phyloP scores from a whole-genome alignment of 1,140 invertebrate genomes.

The Atopsyche davidsoni region DNA sequence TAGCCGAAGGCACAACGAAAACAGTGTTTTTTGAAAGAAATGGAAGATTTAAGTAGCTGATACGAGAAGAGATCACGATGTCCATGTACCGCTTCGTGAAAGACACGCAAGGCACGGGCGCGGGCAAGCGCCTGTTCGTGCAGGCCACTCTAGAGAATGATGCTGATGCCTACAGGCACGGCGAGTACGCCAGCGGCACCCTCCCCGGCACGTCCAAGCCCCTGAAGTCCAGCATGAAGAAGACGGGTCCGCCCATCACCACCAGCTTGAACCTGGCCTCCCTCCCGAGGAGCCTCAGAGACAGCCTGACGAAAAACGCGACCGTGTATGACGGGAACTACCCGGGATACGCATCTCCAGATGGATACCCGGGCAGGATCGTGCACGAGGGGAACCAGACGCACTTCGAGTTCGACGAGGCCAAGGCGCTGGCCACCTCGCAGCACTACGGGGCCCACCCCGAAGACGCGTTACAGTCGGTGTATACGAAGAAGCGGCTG shows the following conservation, averaged over 20 bases:
- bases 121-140: conserved; percentile 65
- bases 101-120: conserved; percentile 47
- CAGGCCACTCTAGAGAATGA: conserved; percentile 67
- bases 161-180: conserved; percentile 38
- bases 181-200: conserved; percentile 39
- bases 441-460: conserved; percentile 41
- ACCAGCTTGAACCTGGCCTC: conserved; percentile 49
- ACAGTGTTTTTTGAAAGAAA: neutral
- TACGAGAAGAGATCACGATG: conserved; percentile 4
- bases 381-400: conserved; percentile 47
- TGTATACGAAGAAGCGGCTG: conserved; percentile 74
- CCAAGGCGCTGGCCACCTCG: conserved; percentile 39
- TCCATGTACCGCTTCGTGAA: conserved; percentile 71
- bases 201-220: conserved; percentile 41
- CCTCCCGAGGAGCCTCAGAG: conserved; percentile 44
- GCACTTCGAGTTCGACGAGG: conserved; percentile 44
- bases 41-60: conserved; percentile 3
- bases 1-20: too few relatives aligned
- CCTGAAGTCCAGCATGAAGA: conserved; percentile 51
- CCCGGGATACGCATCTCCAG: conserved; percentile 39
- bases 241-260: conserved; percentile 52
- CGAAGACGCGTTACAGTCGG: conserved; percentile 59
- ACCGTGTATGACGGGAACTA: conserved; percentile 47
- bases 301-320: conserved; percentile 40
- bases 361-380: conserved; percentile 43